phyloP scores from a whole-genome alignment of 2,888 invertebrate genomes.

The Glyphotaelius pellucidus region DNA sequence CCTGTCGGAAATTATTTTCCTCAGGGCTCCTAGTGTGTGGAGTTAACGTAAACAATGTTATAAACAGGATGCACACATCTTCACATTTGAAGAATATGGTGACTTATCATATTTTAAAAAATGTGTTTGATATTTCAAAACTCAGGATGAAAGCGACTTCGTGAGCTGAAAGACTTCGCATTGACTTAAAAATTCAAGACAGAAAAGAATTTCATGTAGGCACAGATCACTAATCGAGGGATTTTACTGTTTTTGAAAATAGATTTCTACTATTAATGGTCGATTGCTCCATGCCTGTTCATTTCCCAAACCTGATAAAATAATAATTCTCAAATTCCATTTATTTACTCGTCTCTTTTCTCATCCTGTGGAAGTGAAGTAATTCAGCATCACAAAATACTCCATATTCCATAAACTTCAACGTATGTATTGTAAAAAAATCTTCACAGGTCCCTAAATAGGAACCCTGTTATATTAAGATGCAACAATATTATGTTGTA shows the following conservation, averaged over 20 bases:
- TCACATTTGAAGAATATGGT: neutral
- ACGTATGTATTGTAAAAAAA: too few species aligned
- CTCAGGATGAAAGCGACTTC: neutral
- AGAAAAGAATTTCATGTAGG: neutral
- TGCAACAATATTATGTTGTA: neutral
- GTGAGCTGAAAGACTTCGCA: too few species aligned
- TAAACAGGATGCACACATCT: too few species aligned
- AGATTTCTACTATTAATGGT: too few species aligned
- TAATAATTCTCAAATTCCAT: neutral
- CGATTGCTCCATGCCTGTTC: neutral
- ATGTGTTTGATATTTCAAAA: neutral
- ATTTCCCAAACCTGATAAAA: neutral
- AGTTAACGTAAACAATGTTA: too few species aligned
- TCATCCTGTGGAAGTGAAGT: too few species aligned
- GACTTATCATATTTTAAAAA: neutral
- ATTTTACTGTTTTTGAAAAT: too few species aligned
- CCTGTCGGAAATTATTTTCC: too few species aligned
- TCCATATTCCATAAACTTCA: neutral
- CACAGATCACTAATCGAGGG: too few species aligned
- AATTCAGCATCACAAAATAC: neutral
- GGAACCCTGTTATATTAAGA: neutral
- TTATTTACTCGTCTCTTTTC: neutral
- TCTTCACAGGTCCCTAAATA: neutral
- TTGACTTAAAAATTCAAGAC: neutral
- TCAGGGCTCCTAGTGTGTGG: too few species aligned